Percentiles rank a stretch among this genome's conserved stretches.
phyloP scores from a whole-genome alignment of 2,888 invertebrate species.

The Maniola hyperantus region DNA sequence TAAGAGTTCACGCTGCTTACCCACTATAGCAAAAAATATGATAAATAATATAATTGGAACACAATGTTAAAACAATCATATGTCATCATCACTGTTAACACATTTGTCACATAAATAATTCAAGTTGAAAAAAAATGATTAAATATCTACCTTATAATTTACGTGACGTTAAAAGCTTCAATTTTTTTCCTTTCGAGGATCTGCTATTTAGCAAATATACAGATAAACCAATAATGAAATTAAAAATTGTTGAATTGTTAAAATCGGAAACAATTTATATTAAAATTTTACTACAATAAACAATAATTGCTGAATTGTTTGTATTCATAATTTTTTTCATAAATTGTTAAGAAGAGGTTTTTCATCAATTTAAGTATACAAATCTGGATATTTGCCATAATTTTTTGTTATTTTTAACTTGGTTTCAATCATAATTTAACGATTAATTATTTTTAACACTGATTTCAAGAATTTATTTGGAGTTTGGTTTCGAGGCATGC shows the following conservation, averaged over 20 bases:
- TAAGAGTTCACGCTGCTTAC: conserved; percentile 37
- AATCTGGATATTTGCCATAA: conserved; percentile 38
- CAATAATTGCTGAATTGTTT: background rate
- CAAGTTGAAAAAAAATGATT: conserved; percentile 68
- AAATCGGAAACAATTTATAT: too few relatives aligned
- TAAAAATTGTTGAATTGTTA: background rate
- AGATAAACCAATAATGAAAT: conserved; percentile 32
- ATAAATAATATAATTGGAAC: conserved; percentile 16
- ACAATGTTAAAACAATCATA: conserved; percentile 18
- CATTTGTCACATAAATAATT: conserved; percentile 42
- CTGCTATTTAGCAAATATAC: conserved; percentile 47
- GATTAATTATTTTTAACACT: conserved; percentile 40
- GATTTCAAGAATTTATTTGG: conserved; percentile 39
- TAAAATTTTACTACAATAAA: background rate
- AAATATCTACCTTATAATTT: conserved; percentile 44
- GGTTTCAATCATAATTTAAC: conserved; percentile 40
- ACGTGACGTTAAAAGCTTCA: conserved; percentile 52
- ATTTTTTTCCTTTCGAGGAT: conserved; percentile 44
- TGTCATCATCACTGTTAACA: conserved; percentile 35
- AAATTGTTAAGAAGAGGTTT: background rate
- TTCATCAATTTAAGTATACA: background rate
- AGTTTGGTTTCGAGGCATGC: conserved; percentile 47
- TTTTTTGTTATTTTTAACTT: conserved; percentile 37
- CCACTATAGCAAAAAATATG: conserved; percentile 25
- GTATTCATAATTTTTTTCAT: background rate